These are phyloP conservation scores for Micronycteris hirsuta DNA, from an alignment of 2,113 vertebrate species.

Conservation along the genomic window DNA sequence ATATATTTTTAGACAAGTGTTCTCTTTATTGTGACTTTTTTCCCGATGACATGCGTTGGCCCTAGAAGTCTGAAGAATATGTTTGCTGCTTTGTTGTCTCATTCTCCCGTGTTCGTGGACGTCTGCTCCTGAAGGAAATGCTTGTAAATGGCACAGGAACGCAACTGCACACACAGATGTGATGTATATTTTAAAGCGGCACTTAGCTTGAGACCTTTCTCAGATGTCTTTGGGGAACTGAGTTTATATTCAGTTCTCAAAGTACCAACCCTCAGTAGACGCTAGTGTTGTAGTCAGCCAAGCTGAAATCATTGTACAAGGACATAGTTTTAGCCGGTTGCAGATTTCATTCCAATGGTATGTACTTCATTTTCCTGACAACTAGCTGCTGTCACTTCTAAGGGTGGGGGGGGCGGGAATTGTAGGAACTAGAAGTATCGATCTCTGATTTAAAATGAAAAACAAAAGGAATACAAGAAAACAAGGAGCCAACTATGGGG, in stretches of 20 bases:
- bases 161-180: neutral
- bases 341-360: slow-evolving; percentile 8
- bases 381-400: neutral
- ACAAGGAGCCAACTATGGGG: neutral
- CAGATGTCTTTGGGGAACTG: slow-evolving; percentile 28
- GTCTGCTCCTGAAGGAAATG: slow-evolving; percentile 27
- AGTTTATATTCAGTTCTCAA: slow-evolving; percentile 40
- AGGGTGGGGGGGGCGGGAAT: neutral
- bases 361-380: neutral
- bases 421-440: neutral
- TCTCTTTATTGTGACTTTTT: slow-evolving; percentile 8
- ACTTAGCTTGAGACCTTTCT: slow-evolving; percentile 36
- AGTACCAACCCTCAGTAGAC: neutral
- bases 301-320: neutral
- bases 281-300: neutral
- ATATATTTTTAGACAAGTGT: neutral
- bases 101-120: neutral
- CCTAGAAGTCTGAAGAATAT: neutral
- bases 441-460: slow-evolving; percentile 4
- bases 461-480: neutral
- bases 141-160: neutral
- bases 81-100: slow-evolving; percentile 3
- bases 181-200: slow-evolving; percentile 42
- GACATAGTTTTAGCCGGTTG: slow-evolving; percentile 10
- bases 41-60: neutral